Percentiles rank a stretch among this genome's conserved stretches.
phyloP scores from a whole-genome alignment of 1,140 invertebrate species.

The Drosophila subobscura region DNA sequence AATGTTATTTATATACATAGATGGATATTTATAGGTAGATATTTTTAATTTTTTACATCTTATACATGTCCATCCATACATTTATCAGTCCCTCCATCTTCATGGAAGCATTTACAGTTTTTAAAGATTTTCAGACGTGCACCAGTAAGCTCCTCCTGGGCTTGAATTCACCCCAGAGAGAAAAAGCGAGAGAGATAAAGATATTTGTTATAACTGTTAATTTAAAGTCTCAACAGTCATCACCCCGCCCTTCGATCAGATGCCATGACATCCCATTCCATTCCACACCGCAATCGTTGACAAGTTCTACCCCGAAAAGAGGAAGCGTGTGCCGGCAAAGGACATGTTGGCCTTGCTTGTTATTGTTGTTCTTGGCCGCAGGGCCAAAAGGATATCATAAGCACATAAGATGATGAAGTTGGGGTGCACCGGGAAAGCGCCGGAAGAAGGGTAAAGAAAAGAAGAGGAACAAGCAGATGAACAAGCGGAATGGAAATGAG shows the following conservation, averaged over 20 bases:
- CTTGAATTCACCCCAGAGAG: not conserved
- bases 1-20: too few relatives aligned
- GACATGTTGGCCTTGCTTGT: conserved; percentile 43
- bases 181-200: too few relatives aligned
- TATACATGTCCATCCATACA: too few relatives aligned
- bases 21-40: too few relatives aligned
- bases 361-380: conserved; percentile 52
- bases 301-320: conserved; percentile 43
- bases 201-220: conserved; percentile 29
- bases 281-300: conserved; percentile 21
- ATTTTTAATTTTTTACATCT: too few relatives aligned
- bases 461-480: conserved; percentile 38
- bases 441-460: not conserved
- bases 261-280: conserved; percentile 24
- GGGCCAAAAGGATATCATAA: conserved; percentile 69
- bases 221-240: conserved; percentile 38
- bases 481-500: conserved; percentile 17
- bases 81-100: too few relatives aligned
- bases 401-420: conserved; percentile 60
- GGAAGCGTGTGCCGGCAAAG: conserved; percentile 58
- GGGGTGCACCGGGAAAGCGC: conserved; percentile 21
- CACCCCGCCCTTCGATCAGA: not conserved
- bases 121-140: too few relatives aligned
- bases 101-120: too few relatives aligned
- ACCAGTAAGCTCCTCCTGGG: not conserved